Evolutionary conservation across 2,888 invertebrate genomes (phyloP).

Genomic region (Callimorpha dominula): DNA sequence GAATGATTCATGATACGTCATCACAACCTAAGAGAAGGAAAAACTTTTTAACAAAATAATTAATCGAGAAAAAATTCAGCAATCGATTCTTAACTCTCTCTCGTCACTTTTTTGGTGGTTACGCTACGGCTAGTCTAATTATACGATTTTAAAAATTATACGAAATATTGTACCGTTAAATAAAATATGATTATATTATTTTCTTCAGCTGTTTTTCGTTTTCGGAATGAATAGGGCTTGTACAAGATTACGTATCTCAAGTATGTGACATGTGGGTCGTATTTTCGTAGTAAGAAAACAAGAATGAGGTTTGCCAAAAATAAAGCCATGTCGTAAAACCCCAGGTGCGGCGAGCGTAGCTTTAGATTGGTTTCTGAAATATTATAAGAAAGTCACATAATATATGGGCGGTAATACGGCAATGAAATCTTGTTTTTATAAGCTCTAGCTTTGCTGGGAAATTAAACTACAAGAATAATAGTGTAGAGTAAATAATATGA

Average conservation of each 20-base stretch:
- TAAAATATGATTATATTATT: background rate
- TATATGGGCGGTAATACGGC: background rate
- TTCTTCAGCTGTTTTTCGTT: slow-evolving; percentile 9
- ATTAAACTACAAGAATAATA: background rate
- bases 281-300: slow-evolving; percentile 16
- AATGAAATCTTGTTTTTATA: background rate
- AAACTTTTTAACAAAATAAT: too few relatives aligned
- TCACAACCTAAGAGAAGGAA: too few relatives aligned
- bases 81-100: too few relatives aligned
- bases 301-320: slow-evolving; percentile 15
- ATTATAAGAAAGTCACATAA: background rate
- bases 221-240: slow-evolving; percentile 7
- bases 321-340: slow-evolving; percentile 20
- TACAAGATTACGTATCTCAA: slow-evolving; percentile 9
- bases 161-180: background rate
- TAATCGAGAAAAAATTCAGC: too few relatives aligned
- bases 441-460: background rate
- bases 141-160: background rate
- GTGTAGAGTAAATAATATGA: too few relatives aligned
- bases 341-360: slow-evolving; percentile 12
- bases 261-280: background rate
- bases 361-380: slow-evolving; percentile 20
- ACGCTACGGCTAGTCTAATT: too few relatives aligned
- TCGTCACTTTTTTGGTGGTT: too few relatives aligned
- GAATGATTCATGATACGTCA: too few relatives aligned